These are phyloP conservation scores for Cydia strobilella DNA, from an alignment of 1,140 invertebrate species.

Conservation along the genomic window DNA sequence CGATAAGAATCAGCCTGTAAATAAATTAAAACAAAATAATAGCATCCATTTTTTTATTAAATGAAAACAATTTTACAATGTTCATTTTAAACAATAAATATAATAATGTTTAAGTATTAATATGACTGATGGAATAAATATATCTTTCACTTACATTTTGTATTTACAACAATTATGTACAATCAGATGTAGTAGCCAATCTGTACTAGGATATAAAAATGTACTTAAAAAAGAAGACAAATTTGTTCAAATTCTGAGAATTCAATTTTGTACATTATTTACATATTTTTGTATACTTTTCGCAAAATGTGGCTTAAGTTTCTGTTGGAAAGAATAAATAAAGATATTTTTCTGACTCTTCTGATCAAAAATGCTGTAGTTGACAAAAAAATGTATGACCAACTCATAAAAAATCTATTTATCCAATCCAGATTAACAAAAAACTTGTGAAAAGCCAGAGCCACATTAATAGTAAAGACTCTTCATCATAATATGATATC, in stretches of 20 bases:
- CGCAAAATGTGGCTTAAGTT: background rate
- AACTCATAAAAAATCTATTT: too few species aligned
- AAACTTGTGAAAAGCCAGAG: too few species aligned
- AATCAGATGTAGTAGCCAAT: constrained; percentile 54
- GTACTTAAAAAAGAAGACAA: constrained; percentile 40
- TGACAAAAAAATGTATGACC: background rate
- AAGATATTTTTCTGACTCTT: too few species aligned
- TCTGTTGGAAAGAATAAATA: background rate
- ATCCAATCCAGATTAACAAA: too few species aligned
- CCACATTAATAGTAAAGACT: too few species aligned
- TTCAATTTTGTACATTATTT: constrained; percentile 70
- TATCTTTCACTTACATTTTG: constrained; percentile 60
- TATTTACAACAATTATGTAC: constrained; percentile 73
- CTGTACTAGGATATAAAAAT: constrained; percentile 62
- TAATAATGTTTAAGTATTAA: constrained; percentile 68
- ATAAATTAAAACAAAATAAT: constrained; percentile 13
- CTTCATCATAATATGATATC: too few species aligned
- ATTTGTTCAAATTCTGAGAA: constrained; percentile 47
- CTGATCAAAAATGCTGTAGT: too few species aligned
- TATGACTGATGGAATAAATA: constrained; percentile 74
- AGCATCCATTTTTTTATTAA: constrained; percentile 65
- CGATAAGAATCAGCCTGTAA: background rate
- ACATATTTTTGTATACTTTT: constrained; percentile 43
- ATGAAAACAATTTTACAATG: constrained; percentile 77
- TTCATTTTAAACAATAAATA: constrained; percentile 74